These are phyloP conservation scores for Limonius californicus DNA, from an alignment of 1,140 invertebrate genomes.

Conservation along the genomic window DNA sequence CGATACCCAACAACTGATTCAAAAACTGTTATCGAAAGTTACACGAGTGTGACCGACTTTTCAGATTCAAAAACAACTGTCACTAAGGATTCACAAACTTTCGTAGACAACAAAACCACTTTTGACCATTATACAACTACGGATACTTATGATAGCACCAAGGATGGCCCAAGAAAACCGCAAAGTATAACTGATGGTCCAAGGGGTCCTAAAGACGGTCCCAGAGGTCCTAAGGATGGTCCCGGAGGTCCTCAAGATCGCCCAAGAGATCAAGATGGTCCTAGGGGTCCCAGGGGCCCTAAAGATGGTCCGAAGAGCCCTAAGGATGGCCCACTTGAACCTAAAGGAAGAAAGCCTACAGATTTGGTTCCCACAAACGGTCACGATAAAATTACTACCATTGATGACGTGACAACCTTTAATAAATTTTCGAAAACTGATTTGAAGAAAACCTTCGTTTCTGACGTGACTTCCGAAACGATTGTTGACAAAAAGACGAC, in stretches of 20 bases:
- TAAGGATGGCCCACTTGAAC: not conserved
- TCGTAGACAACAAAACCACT: constrained; percentile 31
- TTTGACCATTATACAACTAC: constrained; percentile 29
- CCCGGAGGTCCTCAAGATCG: not conserved
- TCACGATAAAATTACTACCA: too few relatives aligned
- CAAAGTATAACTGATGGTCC: not conserved
- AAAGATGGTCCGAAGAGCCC: not conserved
- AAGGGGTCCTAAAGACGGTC: not conserved
- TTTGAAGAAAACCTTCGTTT: not conserved
- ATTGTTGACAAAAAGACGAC: constrained; percentile 27
- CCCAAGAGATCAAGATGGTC: not conserved
- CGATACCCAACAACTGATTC: constrained; percentile 28
- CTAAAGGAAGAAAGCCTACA: not conserved
- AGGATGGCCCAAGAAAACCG: constrained; percentile 22
- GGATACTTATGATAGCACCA: constrained; percentile 28
- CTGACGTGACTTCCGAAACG: constrained; percentile 4
- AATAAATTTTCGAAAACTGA: too few relatives aligned
- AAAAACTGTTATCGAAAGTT: constrained; percentile 30
- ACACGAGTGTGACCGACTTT: constrained; percentile 27
- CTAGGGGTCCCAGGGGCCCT: not conserved
- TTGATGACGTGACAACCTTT: too few relatives aligned
- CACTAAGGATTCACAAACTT: constrained; percentile 37
- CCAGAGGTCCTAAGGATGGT: not conserved
- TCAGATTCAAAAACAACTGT: constrained; percentile 31
- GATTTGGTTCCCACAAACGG: too few relatives aligned